Percentiles rank a stretch among this genome's conserved stretches.
Conservation (phyloP, 1,140 invertebrate species). For the Magallana ariakensis region DNA sequence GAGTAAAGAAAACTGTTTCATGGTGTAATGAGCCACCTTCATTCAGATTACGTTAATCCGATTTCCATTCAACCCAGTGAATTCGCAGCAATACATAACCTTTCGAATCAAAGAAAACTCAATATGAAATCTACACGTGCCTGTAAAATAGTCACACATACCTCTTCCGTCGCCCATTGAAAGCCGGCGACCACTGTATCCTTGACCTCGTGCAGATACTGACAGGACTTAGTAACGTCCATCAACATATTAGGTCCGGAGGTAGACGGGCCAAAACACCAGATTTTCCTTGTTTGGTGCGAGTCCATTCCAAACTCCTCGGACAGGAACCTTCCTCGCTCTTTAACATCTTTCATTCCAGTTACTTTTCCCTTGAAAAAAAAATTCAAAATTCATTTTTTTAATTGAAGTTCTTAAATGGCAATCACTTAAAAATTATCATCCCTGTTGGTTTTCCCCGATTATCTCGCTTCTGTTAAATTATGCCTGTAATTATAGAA, state of each 20-base stretch:
- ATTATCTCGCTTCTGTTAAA: too few species aligned
- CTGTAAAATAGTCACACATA: background rate
- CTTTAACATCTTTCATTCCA: constrained; percentile 97
- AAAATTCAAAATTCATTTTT: background rate
- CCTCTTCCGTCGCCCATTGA: constrained; percentile 98
- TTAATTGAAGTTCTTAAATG: too few species aligned
- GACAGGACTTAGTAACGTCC: constrained; percentile 98
- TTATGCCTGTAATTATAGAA: too few species aligned
- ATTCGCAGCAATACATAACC: too few species aligned
- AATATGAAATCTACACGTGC: too few species aligned
- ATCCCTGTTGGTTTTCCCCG: too few species aligned
- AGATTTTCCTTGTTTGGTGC: constrained; percentile 99
- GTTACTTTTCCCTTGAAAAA: constrained; percentile 90
- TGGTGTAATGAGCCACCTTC: too few species aligned
- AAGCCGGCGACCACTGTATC: constrained; percentile 97
- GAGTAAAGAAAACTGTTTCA: too few species aligned
- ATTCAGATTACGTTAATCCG: too few species aligned
- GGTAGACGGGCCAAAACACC: constrained; percentile 99
- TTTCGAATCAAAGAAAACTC: too few species aligned
- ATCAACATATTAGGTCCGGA: constrained; percentile 98
- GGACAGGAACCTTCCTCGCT: constrained; percentile 92
- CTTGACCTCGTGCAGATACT: constrained; percentile 97
- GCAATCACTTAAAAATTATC: background rate
- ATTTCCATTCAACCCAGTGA: too few species aligned
- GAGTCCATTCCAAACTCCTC: constrained; percentile 98